These are phyloP conservation scores for Frankliniella fusca DNA, from an alignment of 2,888 invertebrate genomes.

Conservation along the genomic window DNA sequence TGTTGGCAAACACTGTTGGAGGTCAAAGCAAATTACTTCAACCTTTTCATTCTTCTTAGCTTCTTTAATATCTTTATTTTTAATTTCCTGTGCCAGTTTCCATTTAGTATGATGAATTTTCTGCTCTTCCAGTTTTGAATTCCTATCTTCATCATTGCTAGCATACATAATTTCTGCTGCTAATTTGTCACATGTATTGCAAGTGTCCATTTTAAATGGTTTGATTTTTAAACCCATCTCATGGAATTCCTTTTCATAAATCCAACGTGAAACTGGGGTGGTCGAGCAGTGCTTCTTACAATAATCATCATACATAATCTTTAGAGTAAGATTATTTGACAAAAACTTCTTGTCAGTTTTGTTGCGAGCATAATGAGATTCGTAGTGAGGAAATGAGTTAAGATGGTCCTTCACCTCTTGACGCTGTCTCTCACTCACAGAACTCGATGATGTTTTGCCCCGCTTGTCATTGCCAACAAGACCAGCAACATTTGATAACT, in stretches of 20 bases:
- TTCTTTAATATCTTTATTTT: background rate
- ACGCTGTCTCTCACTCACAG: background rate
- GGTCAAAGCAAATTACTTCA: background rate
- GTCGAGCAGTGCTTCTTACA: background rate
- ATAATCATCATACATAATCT: background rate
- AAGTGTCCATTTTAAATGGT: slow-evolving; percentile 34
- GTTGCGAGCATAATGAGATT: background rate
- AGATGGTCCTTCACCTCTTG: background rate
- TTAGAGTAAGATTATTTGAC: background rate
- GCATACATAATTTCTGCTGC: background rate
- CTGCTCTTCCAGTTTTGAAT: background rate
- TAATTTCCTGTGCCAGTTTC: background rate
- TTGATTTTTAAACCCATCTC: background rate
- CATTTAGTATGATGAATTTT: background rate
- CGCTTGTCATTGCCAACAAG: background rate
- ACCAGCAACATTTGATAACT: background rate
- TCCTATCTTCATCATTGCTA: background rate
- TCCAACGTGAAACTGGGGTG: background rate
- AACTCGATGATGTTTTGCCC: background rate
- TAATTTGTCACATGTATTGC: slow-evolving; percentile 34
- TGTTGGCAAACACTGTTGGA: background rate
- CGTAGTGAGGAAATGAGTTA: background rate
- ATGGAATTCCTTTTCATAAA: background rate
- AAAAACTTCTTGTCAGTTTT: background rate
- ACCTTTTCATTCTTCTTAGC: background rate